phyloP scores from a whole-genome alignment of 2,113 vertebrate species.

The Rhegmatorhina hoffmannsi region DNA sequence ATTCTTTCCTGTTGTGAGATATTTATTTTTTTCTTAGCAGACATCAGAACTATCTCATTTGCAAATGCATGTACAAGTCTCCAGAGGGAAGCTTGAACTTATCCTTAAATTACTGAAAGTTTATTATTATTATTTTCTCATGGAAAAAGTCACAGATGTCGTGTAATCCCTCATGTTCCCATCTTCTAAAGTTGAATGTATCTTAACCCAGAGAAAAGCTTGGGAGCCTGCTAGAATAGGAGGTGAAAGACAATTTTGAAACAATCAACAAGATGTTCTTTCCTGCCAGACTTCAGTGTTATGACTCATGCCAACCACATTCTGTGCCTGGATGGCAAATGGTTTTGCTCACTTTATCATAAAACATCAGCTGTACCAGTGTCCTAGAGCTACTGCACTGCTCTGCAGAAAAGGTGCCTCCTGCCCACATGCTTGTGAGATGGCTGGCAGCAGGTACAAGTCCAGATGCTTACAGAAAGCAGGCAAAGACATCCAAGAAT shows the following conservation, averaged over 20 bases:
- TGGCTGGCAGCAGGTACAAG: background rate
- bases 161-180: conserved; percentile 44
- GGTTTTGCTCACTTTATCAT: background rate
- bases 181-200: conserved; percentile 41
- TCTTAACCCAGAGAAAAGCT: conserved; percentile 44
- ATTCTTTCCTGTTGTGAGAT: conserved; percentile 46
- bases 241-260: conserved; percentile 35
- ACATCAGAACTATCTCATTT: conserved; percentile 54
- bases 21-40: conserved; percentile 9
- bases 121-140: conserved; percentile 72
- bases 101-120: conserved; percentile 54
- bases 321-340: background rate
- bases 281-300: background rate
- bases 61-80: conserved; percentile 51
- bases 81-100: conserved; percentile 63
- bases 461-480: background rate
- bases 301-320: background rate
- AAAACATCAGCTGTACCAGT: background rate
- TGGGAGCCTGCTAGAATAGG: background rate
- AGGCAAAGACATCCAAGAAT: background rate
- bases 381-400: background rate
- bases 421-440: background rate
- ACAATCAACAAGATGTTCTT: conserved; percentile 19
- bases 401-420: background rate
- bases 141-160: conserved; percentile 64